phyloP scores from a whole-genome alignment of 53 echinoderm and acorn worm species.

The Echinarachnius parma region DNA sequence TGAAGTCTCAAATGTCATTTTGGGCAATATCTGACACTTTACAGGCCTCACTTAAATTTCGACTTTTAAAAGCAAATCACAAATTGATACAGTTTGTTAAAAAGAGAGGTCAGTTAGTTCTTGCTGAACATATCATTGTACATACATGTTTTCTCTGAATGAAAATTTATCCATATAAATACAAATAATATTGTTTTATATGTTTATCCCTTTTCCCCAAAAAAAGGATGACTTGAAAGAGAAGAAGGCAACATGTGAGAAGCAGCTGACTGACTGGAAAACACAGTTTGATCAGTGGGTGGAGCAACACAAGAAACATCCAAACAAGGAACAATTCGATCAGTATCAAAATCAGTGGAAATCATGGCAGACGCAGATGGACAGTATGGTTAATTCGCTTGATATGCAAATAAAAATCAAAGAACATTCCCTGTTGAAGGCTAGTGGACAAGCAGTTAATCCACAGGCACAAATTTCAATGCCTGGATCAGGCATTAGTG shows the following conservation, averaged over 20 bases:
- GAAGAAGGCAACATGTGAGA: constrained; percentile 61
- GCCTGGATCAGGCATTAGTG: no score
- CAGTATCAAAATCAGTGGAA: constrained; percentile 90
- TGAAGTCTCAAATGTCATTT: no score
- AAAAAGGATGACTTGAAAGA: constrained; percentile 78
- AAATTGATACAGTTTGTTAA: no score
- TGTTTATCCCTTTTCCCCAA: no score
- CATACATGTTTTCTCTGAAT: no score
- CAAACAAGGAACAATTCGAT: constrained; percentile 86
- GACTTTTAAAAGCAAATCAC: no score
- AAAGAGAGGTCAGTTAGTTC: no score
- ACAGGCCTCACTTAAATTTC: no score
- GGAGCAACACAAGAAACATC: constrained; percentile 91
- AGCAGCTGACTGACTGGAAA: constrained; percentile 86
- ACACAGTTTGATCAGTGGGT: constrained; percentile 84
- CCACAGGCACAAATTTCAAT: neutral
- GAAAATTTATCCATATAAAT: no score
- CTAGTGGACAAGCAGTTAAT: neutral
- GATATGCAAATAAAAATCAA: constrained; percentile 71
- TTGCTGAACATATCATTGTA: no score
- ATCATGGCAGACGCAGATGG: constrained; percentile 90
- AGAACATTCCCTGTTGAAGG: constrained; percentile 1
- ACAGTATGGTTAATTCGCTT: constrained; percentile 58
- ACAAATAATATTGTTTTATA: no score
- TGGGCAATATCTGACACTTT: no score